Conservation (phyloP, 2,113 vertebrate species). For the Syrrhaptes paradoxus region DNA sequence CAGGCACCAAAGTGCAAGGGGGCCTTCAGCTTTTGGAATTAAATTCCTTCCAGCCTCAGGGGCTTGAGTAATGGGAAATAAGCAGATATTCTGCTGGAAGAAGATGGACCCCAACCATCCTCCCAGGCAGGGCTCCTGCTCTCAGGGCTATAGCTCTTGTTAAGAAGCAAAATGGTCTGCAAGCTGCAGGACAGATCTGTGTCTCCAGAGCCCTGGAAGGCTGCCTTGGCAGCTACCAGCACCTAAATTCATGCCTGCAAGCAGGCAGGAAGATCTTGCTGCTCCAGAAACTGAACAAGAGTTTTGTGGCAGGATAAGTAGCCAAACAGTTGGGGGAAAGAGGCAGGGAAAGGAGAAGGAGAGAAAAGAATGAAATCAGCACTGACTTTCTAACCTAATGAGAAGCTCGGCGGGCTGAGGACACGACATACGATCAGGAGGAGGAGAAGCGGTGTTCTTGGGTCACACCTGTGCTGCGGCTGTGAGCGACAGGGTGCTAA, state of each 20-base stretch:
- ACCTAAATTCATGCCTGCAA: not conserved
- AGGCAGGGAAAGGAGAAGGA: not conserved
- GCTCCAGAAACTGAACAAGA: not conserved
- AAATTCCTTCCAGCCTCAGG: not conserved
- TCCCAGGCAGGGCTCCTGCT: not conserved
- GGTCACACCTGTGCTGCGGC: not conserved
- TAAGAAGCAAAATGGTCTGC: not conserved
- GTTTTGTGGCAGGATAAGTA: not conserved
- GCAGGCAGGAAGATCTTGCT: not conserved
- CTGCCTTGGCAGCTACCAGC: not conserved
- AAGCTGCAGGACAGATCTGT: not conserved
- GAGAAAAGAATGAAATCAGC: not conserved
- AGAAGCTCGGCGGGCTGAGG: not conserved
- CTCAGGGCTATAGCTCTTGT: not conserved
- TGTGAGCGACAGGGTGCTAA: constrained; percentile 7
- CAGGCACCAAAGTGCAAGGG: not conserved
- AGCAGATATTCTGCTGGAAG: not conserved
- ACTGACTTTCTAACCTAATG: not conserved
- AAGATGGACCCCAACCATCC: not conserved
- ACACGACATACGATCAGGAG: not conserved
- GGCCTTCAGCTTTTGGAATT: not conserved
- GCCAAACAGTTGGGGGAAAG: not conserved
- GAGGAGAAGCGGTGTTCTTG: not conserved
- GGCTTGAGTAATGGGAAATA: not conserved
- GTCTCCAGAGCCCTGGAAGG: not conserved